Percentiles rank a stretch among this genome's conserved stretches.
Evolutionary conservation across 1,140 invertebrate genomes (phyloP).

Genomic region (Pseudomyrmex concolor): DNA sequence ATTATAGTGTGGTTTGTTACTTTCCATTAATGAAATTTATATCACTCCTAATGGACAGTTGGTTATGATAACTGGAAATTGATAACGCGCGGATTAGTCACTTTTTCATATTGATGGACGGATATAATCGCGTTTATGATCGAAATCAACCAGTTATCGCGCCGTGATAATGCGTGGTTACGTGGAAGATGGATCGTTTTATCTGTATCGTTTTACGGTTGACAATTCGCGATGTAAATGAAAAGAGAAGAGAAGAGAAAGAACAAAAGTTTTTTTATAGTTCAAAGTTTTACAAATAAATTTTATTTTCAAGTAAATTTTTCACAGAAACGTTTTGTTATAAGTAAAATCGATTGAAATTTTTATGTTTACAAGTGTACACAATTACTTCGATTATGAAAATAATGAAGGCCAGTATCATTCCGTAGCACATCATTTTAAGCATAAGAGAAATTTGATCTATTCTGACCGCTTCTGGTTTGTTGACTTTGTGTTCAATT

Average conservation of each 20-base stretch:
- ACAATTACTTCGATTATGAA: slow-evolving; percentile 57
- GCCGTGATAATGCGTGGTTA: too few species aligned
- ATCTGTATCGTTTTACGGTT: too few species aligned
- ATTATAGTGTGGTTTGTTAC: background rate
- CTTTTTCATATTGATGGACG: slow-evolving; percentile 4
- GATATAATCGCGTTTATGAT: background rate
- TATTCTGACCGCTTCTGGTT: slow-evolving; percentile 59
- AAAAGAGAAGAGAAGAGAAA: too few species aligned
- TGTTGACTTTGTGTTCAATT: background rate
- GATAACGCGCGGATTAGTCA: background rate
- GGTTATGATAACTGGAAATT: background rate
- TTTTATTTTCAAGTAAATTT: background rate
- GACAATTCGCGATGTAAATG: background rate
- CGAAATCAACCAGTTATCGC: too few species aligned
- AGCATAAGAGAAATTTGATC: slow-evolving; percentile 67
- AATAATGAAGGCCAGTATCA: slow-evolving; percentile 49
- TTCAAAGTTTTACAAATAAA: background rate
- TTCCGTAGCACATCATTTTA: slow-evolving; percentile 51
- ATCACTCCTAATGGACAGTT: background rate
- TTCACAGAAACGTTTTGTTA: too few species aligned
- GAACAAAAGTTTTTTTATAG: too few species aligned
- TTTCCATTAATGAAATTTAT: background rate
- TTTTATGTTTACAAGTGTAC: background rate
- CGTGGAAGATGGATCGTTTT: too few species aligned
- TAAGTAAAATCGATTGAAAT: too few species aligned